Base-by-base conservation (phyloP, 1,140 invertebrate species). In the Stegodyphus dumicola region DNA sequence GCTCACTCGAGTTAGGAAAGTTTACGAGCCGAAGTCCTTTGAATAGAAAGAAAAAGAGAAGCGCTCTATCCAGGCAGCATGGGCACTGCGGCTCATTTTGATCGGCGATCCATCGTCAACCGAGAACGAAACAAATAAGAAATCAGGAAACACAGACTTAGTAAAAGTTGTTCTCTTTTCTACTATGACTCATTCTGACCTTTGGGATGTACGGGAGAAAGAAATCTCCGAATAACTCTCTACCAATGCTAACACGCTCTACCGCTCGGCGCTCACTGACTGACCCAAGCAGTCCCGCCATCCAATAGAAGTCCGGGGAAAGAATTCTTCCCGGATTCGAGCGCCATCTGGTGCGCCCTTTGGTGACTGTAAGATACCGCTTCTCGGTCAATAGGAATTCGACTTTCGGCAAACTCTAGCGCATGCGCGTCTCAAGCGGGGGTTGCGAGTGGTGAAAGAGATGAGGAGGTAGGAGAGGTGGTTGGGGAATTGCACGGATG, bases 351-450 rank as follows among this genome's bases (percentile, higher is more conserved):
- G 51, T 13, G 15, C 67, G 17, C 7, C 6, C 10, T 60, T 67
- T 11, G 6, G n/a, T 33, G 13, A 75, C 71, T 33, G 13, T 52
- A 54, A 48, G 18, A 79, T 33, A 33, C 33, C 15, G 51, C 51
- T 56, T 17, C 33, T 75, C 51, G 71, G 80, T 83, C 80, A 83
- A 83, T 83, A 83, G 80, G 70, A 66, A 83, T 83, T 83, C 80
- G 80, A 83, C 80, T 83, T 80, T 65, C 70, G 52, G 66, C 71
- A 83, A 83, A 83, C 80, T 83, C 80, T 83, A 60, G 64, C 70
- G 80, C 80, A 73, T 64, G 80, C 80, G 80, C 56, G 33, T 48
- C 13, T 33, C 33, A 9, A 51, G 33, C 9, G 73, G 33, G 53
- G 73, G 33, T 18, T 18, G 73, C 52, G 70, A 71, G n/a, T 49